Conservation (phyloP, 2,888 invertebrate species). For the Morinoia aosen region DNA sequence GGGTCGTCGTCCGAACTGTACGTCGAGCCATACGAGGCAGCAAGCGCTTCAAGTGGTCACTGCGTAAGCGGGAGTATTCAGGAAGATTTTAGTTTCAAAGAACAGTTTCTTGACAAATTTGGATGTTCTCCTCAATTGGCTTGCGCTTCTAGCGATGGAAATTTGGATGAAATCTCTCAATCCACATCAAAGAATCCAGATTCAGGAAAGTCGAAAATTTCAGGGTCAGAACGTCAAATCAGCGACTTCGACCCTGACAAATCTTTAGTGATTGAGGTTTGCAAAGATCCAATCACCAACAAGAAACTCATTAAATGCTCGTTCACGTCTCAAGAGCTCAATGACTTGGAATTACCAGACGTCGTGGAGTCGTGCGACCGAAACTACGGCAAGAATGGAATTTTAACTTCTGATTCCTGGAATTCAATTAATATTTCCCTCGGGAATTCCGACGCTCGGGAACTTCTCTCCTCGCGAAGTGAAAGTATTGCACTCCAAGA, state of each 20-base stretch:
- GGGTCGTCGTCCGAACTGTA: constrained; percentile 1
- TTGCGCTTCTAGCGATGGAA: neutral
- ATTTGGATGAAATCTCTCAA: neutral
- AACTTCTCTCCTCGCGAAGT: neutral
- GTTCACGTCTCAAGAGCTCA: neutral
- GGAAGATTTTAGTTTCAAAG: neutral
- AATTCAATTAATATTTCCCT: neutral
- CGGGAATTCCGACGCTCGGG: neutral
- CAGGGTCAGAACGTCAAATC: neutral
- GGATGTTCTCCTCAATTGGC: neutral
- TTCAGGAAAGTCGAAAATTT: neutral
- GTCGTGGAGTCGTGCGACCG: neutral
- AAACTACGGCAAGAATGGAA: neutral
- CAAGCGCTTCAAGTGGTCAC: neutral
- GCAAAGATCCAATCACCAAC: neutral
- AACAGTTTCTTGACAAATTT: neutral
- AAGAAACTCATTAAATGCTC: constrained; percentile 38
- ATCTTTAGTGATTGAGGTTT: constrained; percentile 31
- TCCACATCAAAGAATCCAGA: neutral
- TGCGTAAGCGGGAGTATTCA: neutral
- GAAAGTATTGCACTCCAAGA: neutral
- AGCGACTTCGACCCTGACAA: neutral
- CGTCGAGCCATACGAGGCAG: neutral
- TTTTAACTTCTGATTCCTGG: neutral
- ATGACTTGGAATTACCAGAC: neutral